Conservation (phyloP, 2,888 invertebrate genomes). For the Archips xylosteana region DNA sequence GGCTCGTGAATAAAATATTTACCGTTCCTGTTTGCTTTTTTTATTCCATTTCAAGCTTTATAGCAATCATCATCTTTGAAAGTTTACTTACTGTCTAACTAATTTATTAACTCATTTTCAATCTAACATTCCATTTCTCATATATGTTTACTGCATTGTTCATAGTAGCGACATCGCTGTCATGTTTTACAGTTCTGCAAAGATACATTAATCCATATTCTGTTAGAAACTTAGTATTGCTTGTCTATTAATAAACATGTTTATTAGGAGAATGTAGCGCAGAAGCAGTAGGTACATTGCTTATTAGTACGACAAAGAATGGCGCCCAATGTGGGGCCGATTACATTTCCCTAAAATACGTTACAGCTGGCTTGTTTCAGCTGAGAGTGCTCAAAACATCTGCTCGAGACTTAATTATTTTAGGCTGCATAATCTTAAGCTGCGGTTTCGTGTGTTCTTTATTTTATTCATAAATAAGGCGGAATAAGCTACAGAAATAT, state of each 20-base stretch:
- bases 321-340: conserved; percentile 60
- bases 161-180: not conserved
- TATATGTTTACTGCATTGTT: not conserved
- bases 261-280: conserved; percentile 16
- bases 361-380: conserved; percentile 56
- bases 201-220: not conserved
- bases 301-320: conserved; percentile 41
- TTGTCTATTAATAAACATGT: conserved; percentile 10
- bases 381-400: conserved; percentile 41
- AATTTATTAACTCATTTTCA: conserved; percentile 28
- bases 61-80: conserved; percentile 53
- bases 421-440: conserved; percentile 33
- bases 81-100: not conserved
- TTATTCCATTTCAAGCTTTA: conserved; percentile 52
- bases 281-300: conserved; percentile 13
- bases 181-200: not conserved
- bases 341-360: conserved; percentile 56
- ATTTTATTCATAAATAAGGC: not conserved
- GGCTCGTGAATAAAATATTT: conserved; percentile 78
- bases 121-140: conserved; percentile 17
- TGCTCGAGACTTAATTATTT: conserved; percentile 39
- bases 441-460: conserved; percentile 4
- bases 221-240: not conserved
- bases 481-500: not conserved
- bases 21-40: conserved; percentile 65